Evolutionary conservation across 2,113 vertebrate genomes (phyloP).

Genomic region (Chrysemys picta): DNA sequence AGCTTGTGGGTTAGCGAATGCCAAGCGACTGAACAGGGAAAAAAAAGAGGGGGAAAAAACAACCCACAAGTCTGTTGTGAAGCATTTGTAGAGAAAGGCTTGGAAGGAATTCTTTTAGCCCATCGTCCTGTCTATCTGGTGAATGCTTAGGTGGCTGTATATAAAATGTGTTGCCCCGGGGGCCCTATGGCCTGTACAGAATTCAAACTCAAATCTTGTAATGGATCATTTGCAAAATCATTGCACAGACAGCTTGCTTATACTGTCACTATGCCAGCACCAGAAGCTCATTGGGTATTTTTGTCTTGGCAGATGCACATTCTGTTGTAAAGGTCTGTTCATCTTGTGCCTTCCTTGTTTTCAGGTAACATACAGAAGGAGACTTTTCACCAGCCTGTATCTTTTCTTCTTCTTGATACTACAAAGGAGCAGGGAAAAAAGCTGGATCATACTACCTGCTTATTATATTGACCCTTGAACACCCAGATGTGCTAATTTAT

Average conservation of each 20-base stretch:
- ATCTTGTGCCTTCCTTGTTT: slow-evolving; percentile 76
- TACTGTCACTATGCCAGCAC: slow-evolving; percentile 80
- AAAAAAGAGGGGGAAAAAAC: slow-evolving; percentile 26
- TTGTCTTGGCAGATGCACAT: slow-evolving; percentile 87
- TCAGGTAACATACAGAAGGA: slow-evolving; percentile 76
- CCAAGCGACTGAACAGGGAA: slow-evolving; percentile 79
- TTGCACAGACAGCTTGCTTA: slow-evolving; percentile 81
- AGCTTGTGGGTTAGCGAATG: slow-evolving; percentile 85
- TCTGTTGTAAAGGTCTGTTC: slow-evolving; percentile 86
- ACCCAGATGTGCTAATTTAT: slow-evolving; percentile 20
- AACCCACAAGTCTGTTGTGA: background rate
- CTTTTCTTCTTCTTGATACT: background rate
- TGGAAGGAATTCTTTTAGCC: slow-evolving; percentile 55
- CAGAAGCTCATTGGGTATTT: slow-evolving; percentile 84
- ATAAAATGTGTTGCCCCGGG: slow-evolving; percentile 62
- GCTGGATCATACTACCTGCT: accelerated
- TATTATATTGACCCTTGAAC: background rate
- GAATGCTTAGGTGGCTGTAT: slow-evolving; percentile 47
- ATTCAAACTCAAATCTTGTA: slow-evolving; percentile 52
- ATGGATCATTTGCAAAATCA: slow-evolving; percentile 77
- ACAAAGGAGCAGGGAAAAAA: background rate
- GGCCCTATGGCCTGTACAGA: slow-evolving; percentile 60
- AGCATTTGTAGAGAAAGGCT: slow-evolving; percentile 46
- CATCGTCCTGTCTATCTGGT: slow-evolving; percentile 53
- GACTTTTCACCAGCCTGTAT: background rate